phyloP scores from a whole-genome alignment of 2,113 vertebrate species.

The Thamnophis sirtalis region DNA sequence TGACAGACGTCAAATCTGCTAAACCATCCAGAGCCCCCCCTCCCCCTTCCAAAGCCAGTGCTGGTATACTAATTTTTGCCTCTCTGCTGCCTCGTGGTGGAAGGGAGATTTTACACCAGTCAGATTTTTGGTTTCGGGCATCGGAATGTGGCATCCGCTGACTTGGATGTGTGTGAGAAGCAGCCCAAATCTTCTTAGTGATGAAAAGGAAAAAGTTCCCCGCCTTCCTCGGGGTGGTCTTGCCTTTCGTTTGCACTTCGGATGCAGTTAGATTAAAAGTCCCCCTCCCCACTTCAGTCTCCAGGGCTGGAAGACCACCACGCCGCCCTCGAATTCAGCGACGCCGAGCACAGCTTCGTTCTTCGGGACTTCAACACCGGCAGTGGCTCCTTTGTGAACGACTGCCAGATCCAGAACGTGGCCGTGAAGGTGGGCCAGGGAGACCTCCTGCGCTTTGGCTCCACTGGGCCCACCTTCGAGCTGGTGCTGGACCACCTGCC shows the following conservation, averaged over 20 bases:
- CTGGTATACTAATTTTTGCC: neutral
- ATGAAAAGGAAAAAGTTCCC: neutral
- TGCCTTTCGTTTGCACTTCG: neutral
- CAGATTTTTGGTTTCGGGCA: neutral
- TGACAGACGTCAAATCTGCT: neutral
- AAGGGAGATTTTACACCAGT: neutral
- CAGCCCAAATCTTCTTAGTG: neutral
- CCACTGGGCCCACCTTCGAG: conserved; percentile 59
- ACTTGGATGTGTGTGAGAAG: neutral
- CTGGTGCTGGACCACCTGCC: conserved; percentile 63
- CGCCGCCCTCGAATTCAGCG: conserved; percentile 66
- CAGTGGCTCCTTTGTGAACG: conserved; percentile 74
- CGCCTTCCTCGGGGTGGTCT: neutral
- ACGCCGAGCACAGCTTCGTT: conserved; percentile 60
- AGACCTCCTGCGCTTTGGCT: conserved; percentile 72
- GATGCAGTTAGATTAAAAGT: neutral
- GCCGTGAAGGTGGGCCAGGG: conserved; percentile 68
- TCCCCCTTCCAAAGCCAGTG: neutral
- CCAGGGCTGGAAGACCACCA: conserved; percentile 72
- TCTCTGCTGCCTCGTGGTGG: neutral
- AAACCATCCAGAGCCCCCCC: neutral
- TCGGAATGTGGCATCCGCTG: neutral
- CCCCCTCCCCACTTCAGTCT: conserved; percentile 37
- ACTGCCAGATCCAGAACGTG: conserved; percentile 78
- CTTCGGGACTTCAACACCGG: conserved; percentile 75